phyloP scores from a whole-genome alignment of 1,140 invertebrate species.

The Drosophila seguyi region DNA sequence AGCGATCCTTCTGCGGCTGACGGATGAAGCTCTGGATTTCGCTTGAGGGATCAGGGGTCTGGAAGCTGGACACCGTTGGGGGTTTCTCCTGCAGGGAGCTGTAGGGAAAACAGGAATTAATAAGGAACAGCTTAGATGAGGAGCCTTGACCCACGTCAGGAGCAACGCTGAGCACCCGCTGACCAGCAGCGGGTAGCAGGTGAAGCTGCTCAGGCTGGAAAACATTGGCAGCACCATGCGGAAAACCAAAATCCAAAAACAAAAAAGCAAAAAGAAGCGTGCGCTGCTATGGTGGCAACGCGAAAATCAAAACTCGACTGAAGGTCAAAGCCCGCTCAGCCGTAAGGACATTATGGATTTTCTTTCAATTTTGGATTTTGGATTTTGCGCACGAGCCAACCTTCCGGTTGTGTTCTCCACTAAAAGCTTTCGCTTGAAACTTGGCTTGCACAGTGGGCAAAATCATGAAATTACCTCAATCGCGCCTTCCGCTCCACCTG shows the following conservation, averaged over 20 bases:
- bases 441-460: constrained; percentile 37
- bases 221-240: constrained; percentile 76
- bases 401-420: constrained; percentile 22
- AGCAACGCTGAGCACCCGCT: constrained; percentile 79
- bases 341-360: constrained; percentile 12
- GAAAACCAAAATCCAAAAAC: constrained; percentile 60
- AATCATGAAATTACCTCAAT: constrained; percentile 58
- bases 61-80: constrained; percentile 53
- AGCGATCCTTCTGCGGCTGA: constrained; percentile 49
- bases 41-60: constrained; percentile 37
- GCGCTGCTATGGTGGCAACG: constrained; percentile 56
- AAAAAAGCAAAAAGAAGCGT: constrained; percentile 56
- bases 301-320: constrained; percentile 67
- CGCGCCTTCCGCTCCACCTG: constrained; percentile 57
- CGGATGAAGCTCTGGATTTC: constrained; percentile 76
- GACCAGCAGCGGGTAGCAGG: constrained; percentile 82
- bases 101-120: constrained; percentile 1
- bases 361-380: background rate
- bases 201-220: constrained; percentile 80
- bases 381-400: constrained; percentile 49
- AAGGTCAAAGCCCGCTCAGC: constrained; percentile 56
- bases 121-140: background rate
- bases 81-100: constrained; percentile 81
- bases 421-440: constrained; percentile 45
- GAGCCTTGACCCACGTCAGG: constrained; percentile 62